These are phyloP conservation scores for Sinocyclocheilus rhinocerous DNA, from an alignment of 2,113 vertebrate genomes.

Conservation along the genomic window DNA sequence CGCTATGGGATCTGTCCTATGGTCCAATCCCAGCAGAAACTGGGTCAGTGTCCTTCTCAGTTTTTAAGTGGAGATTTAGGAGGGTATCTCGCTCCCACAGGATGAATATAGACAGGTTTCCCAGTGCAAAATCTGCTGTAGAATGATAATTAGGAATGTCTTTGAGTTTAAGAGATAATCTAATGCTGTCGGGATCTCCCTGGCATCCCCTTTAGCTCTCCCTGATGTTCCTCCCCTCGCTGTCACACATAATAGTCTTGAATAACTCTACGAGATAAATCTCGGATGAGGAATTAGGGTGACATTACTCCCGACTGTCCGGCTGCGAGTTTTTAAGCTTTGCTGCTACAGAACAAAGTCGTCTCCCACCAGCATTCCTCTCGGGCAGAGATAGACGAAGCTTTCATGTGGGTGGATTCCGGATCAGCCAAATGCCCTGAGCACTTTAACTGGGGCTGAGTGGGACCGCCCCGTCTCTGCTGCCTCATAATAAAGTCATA, in stretches of 20 bases:
- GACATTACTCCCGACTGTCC: constrained; percentile 46
- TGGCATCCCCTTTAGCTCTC: constrained; percentile 12
- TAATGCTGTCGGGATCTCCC: constrained; percentile 14
- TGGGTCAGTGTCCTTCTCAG: constrained; percentile 82
- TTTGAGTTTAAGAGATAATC: constrained; percentile 14
- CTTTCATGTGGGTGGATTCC: constrained; percentile 69
- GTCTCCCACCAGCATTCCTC: constrained; percentile 46
- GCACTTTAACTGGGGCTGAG: constrained; percentile 14
- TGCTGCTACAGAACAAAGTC: constrained; percentile 63
- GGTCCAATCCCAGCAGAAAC: constrained; percentile 94
- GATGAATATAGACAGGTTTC: constrained; percentile 1
- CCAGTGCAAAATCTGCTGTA: not conserved
- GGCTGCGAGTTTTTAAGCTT: constrained; percentile 64
- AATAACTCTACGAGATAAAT: constrained; percentile 55
- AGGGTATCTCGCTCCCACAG: not conserved
- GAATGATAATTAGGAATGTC: not conserved
- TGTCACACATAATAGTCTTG: constrained; percentile 56
- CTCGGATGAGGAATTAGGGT: constrained; percentile 4
- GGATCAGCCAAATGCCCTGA: constrained; percentile 24
- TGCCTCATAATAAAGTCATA: constrained; percentile 57
- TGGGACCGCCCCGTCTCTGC: constrained; percentile 16
- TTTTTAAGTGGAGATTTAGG: not conserved
- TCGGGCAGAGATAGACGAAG: constrained; percentile 25
- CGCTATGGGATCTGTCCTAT: constrained; percentile 87
- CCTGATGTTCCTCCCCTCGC: not conserved